Percentiles rank a stretch among this genome's conserved stretches.
phyloP scores from a whole-genome alignment of 1,140 invertebrate species.

The Mesaphorura yosii region DNA sequence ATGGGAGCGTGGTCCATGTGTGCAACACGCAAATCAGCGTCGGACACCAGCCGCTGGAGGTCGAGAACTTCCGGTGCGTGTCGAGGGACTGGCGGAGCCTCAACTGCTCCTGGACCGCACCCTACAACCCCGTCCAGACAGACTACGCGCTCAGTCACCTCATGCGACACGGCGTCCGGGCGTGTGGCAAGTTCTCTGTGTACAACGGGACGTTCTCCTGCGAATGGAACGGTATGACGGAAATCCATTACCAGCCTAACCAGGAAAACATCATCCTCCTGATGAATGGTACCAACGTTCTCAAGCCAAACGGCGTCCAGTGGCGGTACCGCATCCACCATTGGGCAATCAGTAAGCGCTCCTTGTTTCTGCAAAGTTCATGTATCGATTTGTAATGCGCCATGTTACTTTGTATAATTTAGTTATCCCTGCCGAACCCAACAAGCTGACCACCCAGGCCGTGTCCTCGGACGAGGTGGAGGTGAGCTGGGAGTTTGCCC shows the following conservation, averaged over 20 bases:
- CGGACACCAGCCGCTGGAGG: conserved; percentile 40
- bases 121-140: conserved; percentile 27
- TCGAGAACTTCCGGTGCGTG: conserved; percentile 30
- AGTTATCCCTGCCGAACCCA: conserved; percentile 2
- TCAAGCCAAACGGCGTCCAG: conserved; percentile 15
- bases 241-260: conserved; percentile 21
- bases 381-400: too few species aligned
- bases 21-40: conserved; percentile 44
- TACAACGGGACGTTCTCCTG: too few species aligned
- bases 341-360: conserved; percentile 19
- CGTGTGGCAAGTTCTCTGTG: too few species aligned
- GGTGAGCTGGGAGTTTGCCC: conserved; percentile 22
- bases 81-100: conserved; percentile 29
- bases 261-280: background rate
- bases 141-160: conserved; percentile 18
- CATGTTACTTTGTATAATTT: background rate
- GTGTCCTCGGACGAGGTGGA: conserved; percentile 11
- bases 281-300: conserved; percentile 21
- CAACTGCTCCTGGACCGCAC: conserved; percentile 29
- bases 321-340: conserved; percentile 20
- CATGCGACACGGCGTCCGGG: too few species aligned
- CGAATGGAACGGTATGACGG: conserved; percentile 19
- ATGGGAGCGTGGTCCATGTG: too few species aligned
- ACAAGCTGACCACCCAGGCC: background rate
- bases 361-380: background rate